Evolutionary conservation across 2,888 invertebrate genomes (phyloP), one percentile per base, ranked within the genome.

Genomic region (Clitarchus hookeri): DNA sequence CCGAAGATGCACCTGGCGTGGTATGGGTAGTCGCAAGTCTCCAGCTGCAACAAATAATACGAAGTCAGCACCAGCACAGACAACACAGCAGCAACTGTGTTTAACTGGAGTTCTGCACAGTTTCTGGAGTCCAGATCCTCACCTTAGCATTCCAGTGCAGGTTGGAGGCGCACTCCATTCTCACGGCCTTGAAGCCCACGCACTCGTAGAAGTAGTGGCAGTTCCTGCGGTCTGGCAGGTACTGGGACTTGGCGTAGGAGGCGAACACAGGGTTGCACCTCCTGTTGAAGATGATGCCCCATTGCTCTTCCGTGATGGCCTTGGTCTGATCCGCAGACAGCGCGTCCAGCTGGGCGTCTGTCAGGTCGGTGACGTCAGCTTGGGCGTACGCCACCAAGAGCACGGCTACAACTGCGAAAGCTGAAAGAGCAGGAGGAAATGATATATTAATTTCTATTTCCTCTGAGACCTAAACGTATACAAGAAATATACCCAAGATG

Each of bases 151-250:
- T 82, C 82, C 82, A 82, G 27, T 82, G 12, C 16, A 82, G 82
- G 9, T 82, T 82, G 44, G 82, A 8, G 44, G 82, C 82, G 26
- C 82, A 82, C 82, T 82, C 82, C 82, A 82, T 82, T 27, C 82
- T 82, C 27, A 82, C 82, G 27, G 82, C 36, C 82, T 82, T 82
- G 82, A 27, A 82, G 44, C 82, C 82, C 27, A 82, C 82, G 23
- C 82, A 82, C 82, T 82, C 82, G 27, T 4, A 82, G 82, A 27
- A 82, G 27, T 82, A 82, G 82, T 82, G 82, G 82, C 82, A 82
- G 82, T 82, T 44, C 27, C 27, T 82, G 44, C 27, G 27, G 82
- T 82, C 82, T 19, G 82, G 44, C 12, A 82, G 82, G 82, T 82
- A 82, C 82, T 82, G 82, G 44, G 82, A 82, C 27, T 27, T 36